A percentile compares a stretch with the other conserved stretches of the same genome.
phyloP scores from a whole-genome alignment of 2,113 vertebrate genomes.

The Catharus fuscescens region DNA sequence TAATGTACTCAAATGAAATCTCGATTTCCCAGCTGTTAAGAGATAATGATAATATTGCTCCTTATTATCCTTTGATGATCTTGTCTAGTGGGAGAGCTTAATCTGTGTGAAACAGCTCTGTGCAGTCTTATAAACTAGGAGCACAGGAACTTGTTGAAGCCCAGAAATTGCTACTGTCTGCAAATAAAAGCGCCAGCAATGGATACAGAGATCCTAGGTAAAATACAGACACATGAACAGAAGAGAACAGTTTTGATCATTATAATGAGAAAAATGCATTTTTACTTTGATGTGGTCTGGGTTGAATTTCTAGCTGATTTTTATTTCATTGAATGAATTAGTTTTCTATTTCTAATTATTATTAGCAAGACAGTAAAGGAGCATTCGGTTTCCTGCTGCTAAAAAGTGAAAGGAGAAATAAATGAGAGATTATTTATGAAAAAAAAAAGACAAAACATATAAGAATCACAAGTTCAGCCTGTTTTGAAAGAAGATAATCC shows the following conservation, averaged over 20 bases:
- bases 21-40: not conserved
- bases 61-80: not conserved
- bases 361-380: not conserved
- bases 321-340: not conserved
- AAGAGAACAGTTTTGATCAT: not conserved
- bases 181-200: not conserved
- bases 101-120: not conserved
- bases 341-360: not conserved
- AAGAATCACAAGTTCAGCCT: slow-evolving; percentile 42
- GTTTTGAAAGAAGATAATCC: slow-evolving; percentile 24
- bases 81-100: not conserved
- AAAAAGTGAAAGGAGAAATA: slow-evolving; percentile 37
- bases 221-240: not conserved
- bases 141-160: not conserved
- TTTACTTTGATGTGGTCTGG: not conserved
- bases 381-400: not conserved
- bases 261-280: not conserved
- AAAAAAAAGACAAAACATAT: not conserved
- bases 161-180: not conserved
- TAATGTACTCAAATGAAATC: not conserved
- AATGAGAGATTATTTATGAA: slow-evolving; percentile 4
- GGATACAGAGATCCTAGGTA: not conserved
- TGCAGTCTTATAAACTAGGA: not conserved
- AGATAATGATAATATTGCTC: not conserved
- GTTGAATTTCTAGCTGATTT: slow-evolving; percentile 13